phyloP scores from a whole-genome alignment of 2,797 vertebrate genomes.

The Parotocinclus haroldoi region DNA sequence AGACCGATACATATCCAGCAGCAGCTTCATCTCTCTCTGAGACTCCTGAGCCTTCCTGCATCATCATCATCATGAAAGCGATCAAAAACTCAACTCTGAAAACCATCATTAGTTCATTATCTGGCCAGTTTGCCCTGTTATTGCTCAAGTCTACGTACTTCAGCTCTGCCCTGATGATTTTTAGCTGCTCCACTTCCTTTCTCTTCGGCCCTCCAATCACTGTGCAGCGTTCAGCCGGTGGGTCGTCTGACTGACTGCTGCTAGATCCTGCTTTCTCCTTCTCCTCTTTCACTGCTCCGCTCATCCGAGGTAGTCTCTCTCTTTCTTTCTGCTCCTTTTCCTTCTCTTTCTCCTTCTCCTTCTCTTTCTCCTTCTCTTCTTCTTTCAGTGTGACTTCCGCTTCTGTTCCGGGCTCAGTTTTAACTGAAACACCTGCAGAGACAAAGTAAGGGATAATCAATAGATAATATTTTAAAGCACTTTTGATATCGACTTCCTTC shows the following conservation, averaged over 20 bases:
- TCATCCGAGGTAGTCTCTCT: conserved; percentile 64
- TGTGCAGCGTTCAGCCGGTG: conserved; percentile 60
- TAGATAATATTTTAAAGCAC: no score
- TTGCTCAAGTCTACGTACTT: conserved; percentile 67
- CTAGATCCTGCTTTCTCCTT: conserved; percentile 66
- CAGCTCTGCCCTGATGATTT: conserved; percentile 86
- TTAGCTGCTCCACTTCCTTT: conserved; percentile 92
- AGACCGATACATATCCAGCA: conserved; percentile 95
- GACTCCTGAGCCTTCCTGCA: conserved; percentile 93
- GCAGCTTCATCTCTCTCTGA: conserved; percentile 94
- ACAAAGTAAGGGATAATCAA: neutral
- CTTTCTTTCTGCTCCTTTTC: conserved; percentile 73
- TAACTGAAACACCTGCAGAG: conserved; percentile 59
- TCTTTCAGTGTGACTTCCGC: conserved; percentile 79
- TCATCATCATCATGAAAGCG: neutral
- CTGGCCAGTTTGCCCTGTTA: neutral
- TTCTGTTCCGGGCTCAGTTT: conserved; percentile 70
- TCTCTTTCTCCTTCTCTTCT: conserved; percentile 77
- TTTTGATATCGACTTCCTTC: no score
- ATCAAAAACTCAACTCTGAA: no score
- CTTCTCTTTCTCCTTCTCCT: conserved; percentile 68
- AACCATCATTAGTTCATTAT: neutral
- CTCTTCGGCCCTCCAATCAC: conserved; percentile 81
- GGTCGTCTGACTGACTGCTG: conserved; percentile 70
- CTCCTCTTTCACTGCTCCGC: conserved; percentile 66